Evolutionary conservation across 92 coral and sea anemone genomes (phyloP).

Genomic region (Phenganax stokvisi): DNA sequence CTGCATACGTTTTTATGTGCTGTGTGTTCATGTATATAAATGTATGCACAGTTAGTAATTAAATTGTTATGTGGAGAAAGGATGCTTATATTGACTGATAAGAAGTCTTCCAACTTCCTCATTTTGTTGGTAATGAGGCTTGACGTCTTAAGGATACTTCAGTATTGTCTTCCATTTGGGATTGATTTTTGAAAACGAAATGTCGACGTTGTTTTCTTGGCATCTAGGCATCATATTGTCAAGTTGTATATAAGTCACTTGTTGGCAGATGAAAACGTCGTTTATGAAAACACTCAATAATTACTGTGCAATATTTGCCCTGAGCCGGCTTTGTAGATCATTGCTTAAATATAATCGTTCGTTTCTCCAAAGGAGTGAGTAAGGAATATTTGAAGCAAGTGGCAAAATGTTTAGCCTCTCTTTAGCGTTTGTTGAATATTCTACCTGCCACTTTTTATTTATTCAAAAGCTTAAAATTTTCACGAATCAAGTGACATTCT

Average conservation of each 20-base stretch:
- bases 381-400: not conserved
- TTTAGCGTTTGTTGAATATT: conserved; percentile 6
- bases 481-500: too few species aligned
- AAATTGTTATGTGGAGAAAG: conserved; percentile 20
- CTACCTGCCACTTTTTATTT: conserved; percentile 3
- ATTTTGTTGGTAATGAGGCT: too few species aligned
- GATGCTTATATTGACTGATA: conserved; percentile 9
- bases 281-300: not conserved
- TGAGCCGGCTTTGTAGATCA: not conserved
- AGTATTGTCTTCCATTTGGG: too few species aligned
- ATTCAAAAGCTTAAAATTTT: not conserved
- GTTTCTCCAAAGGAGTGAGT: too few species aligned
- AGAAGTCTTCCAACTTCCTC: not conserved
- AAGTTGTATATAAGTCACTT: not conserved
- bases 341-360: too few species aligned
- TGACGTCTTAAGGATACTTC: too few species aligned
- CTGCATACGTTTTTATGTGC: not conserved
- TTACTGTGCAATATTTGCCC: conserved; percentile 4
- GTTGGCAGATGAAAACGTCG: conserved; percentile 10
- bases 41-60: conserved; percentile 25
- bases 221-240: not conserved
- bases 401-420: conserved; percentile 10
- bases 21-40: conserved; percentile 1
- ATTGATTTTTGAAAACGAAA: too few species aligned
- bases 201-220: too few species aligned